Conservation (phyloP, 2,113 vertebrate species). For the Alligator sinensis region DNA sequence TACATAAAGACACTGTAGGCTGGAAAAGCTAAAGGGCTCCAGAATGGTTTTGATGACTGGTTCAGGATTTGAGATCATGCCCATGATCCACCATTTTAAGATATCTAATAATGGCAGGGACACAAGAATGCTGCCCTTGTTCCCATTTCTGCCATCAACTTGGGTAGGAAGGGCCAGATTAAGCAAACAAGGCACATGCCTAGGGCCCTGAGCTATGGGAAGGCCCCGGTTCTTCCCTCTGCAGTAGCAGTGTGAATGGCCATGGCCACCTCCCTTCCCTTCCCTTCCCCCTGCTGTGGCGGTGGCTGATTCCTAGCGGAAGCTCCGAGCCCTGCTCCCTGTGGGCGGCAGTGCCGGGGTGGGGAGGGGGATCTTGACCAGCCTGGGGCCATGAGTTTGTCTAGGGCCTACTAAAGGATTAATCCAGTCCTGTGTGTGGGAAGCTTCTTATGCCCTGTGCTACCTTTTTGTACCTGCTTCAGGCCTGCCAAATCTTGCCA, state of each 20-base stretch:
- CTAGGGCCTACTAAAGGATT: no score
- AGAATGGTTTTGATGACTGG: background rate
- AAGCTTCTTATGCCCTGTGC: background rate
- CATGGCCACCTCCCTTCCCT: no score
- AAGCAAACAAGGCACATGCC: no score
- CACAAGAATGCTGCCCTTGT: background rate
- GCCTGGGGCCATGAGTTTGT: background rate
- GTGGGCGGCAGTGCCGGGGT: no score
- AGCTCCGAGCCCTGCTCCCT: no score
- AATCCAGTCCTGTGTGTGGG: background rate
- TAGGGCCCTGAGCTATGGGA: no score
- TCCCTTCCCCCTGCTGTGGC: background rate
- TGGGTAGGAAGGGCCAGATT: no score
- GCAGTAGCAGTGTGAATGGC: no score
- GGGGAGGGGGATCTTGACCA: background rate
- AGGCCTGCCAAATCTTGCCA: rapidly evolving
- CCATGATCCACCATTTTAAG: background rate
- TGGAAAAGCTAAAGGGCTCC: no score
- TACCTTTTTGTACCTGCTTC: background rate
- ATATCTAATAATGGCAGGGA: background rate
- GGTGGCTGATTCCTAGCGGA: background rate
- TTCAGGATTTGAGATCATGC: background rate
- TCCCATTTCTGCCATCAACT: no score
- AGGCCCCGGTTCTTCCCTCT: no score
- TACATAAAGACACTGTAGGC: no score